These are phyloP conservation scores for Pristionchus fissidentatus DNA, from an alignment of 2,888 invertebrate genomes.

Conservation along the genomic window DNA sequence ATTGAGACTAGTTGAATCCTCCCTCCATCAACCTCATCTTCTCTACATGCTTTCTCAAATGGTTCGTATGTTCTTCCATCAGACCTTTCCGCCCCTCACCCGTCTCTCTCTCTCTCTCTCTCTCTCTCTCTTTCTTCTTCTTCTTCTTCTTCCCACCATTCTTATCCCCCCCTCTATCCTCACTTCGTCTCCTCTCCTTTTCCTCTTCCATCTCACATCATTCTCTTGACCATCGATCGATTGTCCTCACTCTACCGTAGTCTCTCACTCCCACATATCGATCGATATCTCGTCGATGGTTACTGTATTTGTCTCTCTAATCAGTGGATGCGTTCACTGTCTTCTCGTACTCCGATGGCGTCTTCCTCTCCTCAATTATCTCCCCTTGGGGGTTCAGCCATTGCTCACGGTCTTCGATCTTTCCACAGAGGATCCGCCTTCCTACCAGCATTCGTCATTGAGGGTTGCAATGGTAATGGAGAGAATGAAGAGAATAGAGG, in stretches of 20 bases:
- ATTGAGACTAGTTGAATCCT: not conserved
- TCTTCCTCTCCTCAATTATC: slow-evolving; percentile 2
- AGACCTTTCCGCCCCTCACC: not conserved
- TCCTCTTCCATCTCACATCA: not conserved
- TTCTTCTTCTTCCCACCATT: slow-evolving; percentile 1
- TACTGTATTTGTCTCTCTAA: no score
- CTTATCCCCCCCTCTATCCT: not conserved
- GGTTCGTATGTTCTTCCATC: no score
- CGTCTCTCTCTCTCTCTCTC: not conserved
- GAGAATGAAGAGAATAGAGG: not conserved
- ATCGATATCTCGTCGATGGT: no score
- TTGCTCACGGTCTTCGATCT: slow-evolving; percentile 60
- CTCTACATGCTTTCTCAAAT: no score
- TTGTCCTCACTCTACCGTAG: not conserved
- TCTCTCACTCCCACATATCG: no score
- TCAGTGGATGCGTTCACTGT: slow-evolving; percentile 14
- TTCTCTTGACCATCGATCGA: not conserved
- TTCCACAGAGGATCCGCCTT: slow-evolving; percentile 69
- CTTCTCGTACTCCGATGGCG: not conserved
- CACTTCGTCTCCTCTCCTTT: not conserved
- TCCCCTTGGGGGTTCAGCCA: slow-evolving; percentile 39
- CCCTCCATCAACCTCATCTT: not conserved
- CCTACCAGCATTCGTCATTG: slow-evolving; percentile 69
- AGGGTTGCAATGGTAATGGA: slow-evolving; percentile 66
- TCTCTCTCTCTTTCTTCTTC: not conserved